Evolutionary conservation across 2,797 vertebrate genomes (phyloP).

Genomic region (Lepilemur septentrionalis): DNA sequence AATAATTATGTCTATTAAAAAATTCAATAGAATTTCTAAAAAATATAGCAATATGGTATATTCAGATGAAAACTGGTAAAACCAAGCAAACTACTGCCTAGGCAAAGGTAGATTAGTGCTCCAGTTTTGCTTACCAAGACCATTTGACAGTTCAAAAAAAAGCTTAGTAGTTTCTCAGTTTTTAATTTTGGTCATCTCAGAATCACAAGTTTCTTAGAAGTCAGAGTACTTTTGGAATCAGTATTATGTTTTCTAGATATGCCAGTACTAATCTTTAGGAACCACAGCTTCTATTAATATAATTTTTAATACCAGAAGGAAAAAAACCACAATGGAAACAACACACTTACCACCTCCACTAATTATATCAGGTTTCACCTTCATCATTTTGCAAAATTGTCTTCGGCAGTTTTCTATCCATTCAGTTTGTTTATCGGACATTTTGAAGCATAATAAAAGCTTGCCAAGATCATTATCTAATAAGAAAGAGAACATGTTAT

Average conservation of each 20-base stretch:
- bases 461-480: conserved; percentile 89
- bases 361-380: conserved; percentile 83
- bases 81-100: neutral
- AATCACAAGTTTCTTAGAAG: neutral
- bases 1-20: neutral
- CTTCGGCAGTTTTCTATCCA: conserved; percentile 90
- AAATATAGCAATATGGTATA: neutral
- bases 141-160: neutral
- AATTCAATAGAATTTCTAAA: neutral
- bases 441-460: conserved; percentile 85
- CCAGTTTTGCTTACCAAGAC: neutral
- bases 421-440: conserved; percentile 80
- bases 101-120: neutral
- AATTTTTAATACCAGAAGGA: neutral
- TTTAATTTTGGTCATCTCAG: neutral
- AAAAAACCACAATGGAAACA: neutral
- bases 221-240: neutral
- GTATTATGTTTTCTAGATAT: neutral
- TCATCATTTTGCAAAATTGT: conserved; percentile 89
- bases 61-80: neutral
- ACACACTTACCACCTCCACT: conserved; percentile 87
- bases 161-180: neutral
- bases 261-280: neutral
- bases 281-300: neutral
- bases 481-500: conserved; percentile 1